Evolutionary conservation across 2,113 vertebrate species (phyloP).

Genomic region (Gambusia holbrooki): DNA sequence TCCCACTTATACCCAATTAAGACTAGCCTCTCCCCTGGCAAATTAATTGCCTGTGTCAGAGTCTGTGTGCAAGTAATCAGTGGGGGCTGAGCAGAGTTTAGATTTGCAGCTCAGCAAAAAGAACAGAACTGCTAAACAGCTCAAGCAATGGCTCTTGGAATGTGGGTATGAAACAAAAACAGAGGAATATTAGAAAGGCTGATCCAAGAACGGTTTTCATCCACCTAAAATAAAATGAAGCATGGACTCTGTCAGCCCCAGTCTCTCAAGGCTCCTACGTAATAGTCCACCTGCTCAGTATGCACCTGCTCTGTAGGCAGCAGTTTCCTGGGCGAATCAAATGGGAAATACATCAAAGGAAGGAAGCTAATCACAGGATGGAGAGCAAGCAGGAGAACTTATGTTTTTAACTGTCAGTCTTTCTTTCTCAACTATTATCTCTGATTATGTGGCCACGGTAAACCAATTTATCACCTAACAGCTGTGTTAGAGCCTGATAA

Average conservation of each 20-base stretch:
- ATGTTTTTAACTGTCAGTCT: slow-evolving; percentile 37
- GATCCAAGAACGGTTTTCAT: slow-evolving; percentile 5
- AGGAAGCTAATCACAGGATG: slow-evolving; percentile 56
- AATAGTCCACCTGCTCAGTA: slow-evolving; percentile 61
- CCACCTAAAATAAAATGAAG: slow-evolving; percentile 29
- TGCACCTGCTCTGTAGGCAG: slow-evolving; percentile 63
- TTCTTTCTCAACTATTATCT: background rate
- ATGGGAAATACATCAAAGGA: slow-evolving; percentile 61
- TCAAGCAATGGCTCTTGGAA: slow-evolving; percentile 17
- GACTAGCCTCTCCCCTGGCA: slow-evolving; percentile 68
- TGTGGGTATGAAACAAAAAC: slow-evolving; percentile 13
- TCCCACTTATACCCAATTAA: slow-evolving; percentile 78
- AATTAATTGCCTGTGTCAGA: slow-evolving; percentile 74
- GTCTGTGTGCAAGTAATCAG: slow-evolving; percentile 67
- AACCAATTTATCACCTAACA: background rate
- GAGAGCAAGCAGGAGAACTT: slow-evolving; percentile 36
- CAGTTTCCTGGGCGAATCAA: slow-evolving; percentile 44
- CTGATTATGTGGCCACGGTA: background rate
- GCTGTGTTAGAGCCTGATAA: background rate
- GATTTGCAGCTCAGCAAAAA: slow-evolving; percentile 62
- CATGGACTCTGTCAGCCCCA: slow-evolving; percentile 15
- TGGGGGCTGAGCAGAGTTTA: slow-evolving; percentile 56
- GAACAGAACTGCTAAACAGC: slow-evolving; percentile 18
- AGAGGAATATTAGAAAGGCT: slow-evolving; percentile 17
- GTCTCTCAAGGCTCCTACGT: slow-evolving; percentile 38